phyloP scores from a whole-genome alignment of 2,797 vertebrate species.

The Gymnocypris eckloni region DNA sequence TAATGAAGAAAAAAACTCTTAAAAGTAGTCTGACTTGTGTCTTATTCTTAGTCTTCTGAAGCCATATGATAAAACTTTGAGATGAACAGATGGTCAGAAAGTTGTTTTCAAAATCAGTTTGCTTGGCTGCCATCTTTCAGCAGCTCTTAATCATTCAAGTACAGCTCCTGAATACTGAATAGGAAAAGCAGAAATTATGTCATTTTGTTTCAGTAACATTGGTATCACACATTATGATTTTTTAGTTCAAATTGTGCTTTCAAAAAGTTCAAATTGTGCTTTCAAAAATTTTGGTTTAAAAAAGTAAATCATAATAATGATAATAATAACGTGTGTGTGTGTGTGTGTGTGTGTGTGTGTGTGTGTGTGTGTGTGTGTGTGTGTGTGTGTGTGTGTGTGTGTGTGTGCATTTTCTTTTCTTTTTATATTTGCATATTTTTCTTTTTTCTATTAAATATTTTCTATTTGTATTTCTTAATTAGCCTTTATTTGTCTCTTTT shows the following conservation, averaged over 20 bases:
- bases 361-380: no score
- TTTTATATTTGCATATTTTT: no score
- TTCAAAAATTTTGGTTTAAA: no score
- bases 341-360: no score
- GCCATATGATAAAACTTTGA: background rate
- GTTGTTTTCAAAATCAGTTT: background rate
- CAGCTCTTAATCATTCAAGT: background rate
- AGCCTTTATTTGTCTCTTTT: background rate
- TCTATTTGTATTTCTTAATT: background rate
- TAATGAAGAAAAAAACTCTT: background rate
- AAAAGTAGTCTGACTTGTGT: background rate
- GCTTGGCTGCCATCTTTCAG: constrained; percentile 4
- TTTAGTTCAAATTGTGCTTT: background rate
- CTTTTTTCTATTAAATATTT: no score
- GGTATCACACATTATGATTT: background rate
- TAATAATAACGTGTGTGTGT: no score
- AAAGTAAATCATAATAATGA: no score
- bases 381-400: no score
- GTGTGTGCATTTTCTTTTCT: no score
- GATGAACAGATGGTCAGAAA: background rate
- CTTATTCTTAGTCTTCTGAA: background rate
- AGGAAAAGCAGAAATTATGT: background rate
- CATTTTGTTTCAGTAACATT: background rate
- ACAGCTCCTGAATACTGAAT: background rate
- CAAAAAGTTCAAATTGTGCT: background rate